phyloP scores from a whole-genome alignment of 2,888 invertebrate genomes.

The Netelia inedita region DNA sequence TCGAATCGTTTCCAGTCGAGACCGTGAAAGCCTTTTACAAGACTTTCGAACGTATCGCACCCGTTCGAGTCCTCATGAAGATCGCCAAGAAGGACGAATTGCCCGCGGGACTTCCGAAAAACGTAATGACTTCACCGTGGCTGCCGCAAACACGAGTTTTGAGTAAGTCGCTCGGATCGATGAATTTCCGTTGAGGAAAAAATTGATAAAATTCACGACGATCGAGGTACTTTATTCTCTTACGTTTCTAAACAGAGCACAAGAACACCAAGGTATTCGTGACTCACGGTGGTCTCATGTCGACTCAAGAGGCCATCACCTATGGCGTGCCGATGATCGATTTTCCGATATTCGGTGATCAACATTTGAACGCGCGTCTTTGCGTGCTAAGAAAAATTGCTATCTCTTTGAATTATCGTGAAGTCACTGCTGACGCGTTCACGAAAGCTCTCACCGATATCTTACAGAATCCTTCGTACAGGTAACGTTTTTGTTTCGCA shows the following conservation, averaged over 20 bases:
- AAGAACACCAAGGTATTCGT: constrained; percentile 79
- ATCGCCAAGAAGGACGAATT: constrained; percentile 78
- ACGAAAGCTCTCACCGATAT: constrained; percentile 72
- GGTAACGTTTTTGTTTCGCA: constrained; percentile 62
- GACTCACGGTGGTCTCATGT: constrained; percentile 80
- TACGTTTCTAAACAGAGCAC: constrained; percentile 74
- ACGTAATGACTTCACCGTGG: constrained; percentile 80
- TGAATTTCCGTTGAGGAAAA: too few relatives aligned
- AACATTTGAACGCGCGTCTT: constrained; percentile 72
- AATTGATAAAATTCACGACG: too few relatives aligned
- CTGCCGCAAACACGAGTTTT: constrained; percentile 79
- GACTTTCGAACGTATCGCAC: constrained; percentile 79
- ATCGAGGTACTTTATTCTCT: background rate
- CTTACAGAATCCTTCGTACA: constrained; percentile 72
- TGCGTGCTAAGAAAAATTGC: constrained; percentile 70
- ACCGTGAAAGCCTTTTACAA: constrained; percentile 75
- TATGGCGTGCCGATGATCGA: constrained; percentile 79
- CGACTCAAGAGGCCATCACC: constrained; percentile 77
- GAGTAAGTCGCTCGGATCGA: constrained; percentile 69
- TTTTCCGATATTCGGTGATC: constrained; percentile 81
- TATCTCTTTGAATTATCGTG: constrained; percentile 58
- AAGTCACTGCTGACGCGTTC: constrained; percentile 73
- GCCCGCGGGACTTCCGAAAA: constrained; percentile 78
- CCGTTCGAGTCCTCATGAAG: constrained; percentile 80
- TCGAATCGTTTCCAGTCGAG: constrained; percentile 79